Evolutionary conservation across 2,888 invertebrate species (phyloP).

Genomic region (Agelastica alni): DNA sequence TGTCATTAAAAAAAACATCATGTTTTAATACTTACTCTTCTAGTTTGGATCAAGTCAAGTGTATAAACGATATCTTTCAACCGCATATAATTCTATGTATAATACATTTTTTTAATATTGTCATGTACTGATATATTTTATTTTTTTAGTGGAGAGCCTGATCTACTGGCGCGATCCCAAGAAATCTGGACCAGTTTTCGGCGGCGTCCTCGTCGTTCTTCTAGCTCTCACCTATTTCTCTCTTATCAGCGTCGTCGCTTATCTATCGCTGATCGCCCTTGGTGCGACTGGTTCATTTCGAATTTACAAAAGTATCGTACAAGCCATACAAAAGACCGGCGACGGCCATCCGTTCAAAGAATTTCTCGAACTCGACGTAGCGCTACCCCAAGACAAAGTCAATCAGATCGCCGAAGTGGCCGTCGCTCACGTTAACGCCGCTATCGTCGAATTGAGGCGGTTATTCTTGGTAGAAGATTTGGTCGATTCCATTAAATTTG

Average conservation of each 20-base stretch:
- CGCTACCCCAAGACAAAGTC: slow-evolving; percentile 88
- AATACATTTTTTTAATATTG: too few relatives aligned
- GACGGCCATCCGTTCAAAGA: slow-evolving; percentile 98
- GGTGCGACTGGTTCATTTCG: slow-evolving; percentile 90
- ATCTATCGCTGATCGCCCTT: slow-evolving; percentile 84
- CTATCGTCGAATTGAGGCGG: slow-evolving; percentile 81
- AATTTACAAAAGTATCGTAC: slow-evolving; percentile 93
- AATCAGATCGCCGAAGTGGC: slow-evolving; percentile 58
- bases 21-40: too few relatives aligned
- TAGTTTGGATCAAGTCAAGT: too few relatives aligned
- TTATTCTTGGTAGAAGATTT: slow-evolving; percentile 96
- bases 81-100: background rate
- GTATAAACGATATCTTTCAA: too few relatives aligned
- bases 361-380: slow-evolving; percentile 84
- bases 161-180: slow-evolving; percentile 98
- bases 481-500: slow-evolving; percentile 95
- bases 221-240: slow-evolving; percentile 94
- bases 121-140: too few relatives aligned
- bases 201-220: slow-evolving; percentile 84
- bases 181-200: slow-evolving; percentile 93
- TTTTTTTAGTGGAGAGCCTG: slow-evolving; percentile 86
- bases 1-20: too few relatives aligned
- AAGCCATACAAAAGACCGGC: slow-evolving; percentile 93
- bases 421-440: slow-evolving; percentile 88
- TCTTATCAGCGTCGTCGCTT: slow-evolving; percentile 93